A percentile compares a stretch with the other conserved stretches of the same genome.
Evolutionary conservation across 2,888 invertebrate species (phyloP).

Genomic region (Cephus sareptanus): DNA sequence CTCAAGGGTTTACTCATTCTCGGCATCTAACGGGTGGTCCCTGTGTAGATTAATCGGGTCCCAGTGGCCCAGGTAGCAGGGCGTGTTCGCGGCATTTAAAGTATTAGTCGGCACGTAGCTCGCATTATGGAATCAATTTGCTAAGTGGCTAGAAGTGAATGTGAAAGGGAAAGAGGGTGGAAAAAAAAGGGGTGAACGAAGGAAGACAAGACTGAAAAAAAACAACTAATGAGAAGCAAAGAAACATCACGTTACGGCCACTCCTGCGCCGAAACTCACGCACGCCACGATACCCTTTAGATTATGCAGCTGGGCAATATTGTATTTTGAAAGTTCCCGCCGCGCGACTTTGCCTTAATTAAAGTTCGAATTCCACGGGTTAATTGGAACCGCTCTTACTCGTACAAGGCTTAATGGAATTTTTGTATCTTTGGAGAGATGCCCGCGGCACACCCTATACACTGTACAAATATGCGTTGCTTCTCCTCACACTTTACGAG

Average conservation of each 20-base stretch:
- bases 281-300: not conserved
- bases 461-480: not conserved
- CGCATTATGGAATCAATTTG: conserved; percentile 48
- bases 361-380: not conserved
- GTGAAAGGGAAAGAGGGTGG: conserved; percentile 13
- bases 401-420: not conserved
- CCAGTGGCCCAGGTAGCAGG: not conserved
- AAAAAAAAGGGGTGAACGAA: conserved; percentile 4
- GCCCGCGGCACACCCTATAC: not conserved
- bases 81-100: conserved; percentile 1
- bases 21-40: not conserved
- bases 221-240: conserved; percentile 4
- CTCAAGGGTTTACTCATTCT: not conserved
- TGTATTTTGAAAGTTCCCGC: not conserved
- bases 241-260: not conserved
- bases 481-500: not conserved
- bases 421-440: not conserved
- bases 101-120: conserved; percentile 9
- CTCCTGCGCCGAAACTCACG: not conserved
- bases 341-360: not conserved
- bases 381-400: not conserved
- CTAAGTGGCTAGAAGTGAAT: conserved; percentile 41
- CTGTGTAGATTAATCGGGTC: not conserved
- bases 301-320: not conserved
- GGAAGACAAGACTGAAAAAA: conserved; percentile 18